These are phyloP conservation scores for Akabosia matsudoensis DNA, from an alignment of 1,140 invertebrate genomes.

Conservation along the genomic window DNA sequence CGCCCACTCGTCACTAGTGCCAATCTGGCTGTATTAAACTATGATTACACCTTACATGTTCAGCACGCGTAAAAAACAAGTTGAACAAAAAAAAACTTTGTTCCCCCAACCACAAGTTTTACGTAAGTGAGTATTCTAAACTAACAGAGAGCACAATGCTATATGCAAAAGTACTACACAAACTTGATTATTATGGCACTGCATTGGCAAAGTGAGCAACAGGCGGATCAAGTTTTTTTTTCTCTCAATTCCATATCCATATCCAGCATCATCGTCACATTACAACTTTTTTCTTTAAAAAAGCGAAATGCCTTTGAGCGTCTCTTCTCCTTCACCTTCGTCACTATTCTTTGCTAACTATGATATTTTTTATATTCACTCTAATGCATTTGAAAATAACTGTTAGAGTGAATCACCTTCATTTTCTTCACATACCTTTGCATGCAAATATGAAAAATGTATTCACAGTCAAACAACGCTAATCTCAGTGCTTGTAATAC, in stretches of 20 bases:
- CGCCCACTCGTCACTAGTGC: slow-evolving; percentile 16
- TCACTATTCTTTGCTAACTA: neutral
- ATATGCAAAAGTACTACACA: neutral
- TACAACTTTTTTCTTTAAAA: neutral
- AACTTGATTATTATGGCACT: neutral
- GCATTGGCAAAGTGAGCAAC: slow-evolving; percentile 11
- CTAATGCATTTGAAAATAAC: no score
- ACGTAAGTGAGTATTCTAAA: no score
- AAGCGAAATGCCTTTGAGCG: neutral
- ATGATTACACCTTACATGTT: slow-evolving; percentile 11
- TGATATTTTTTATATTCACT: neutral
- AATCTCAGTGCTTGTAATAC: no score
- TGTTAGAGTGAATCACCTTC: no score
- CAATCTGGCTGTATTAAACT: neutral
- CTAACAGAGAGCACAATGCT: slow-evolving; percentile 12
- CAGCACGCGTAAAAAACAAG: slow-evolving; percentile 3
- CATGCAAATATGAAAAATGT: no score
- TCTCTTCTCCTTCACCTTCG: slow-evolving; percentile 13
- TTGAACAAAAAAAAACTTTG: neutral
- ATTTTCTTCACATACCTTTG: no score
- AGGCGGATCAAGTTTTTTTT: slow-evolving; percentile 13
- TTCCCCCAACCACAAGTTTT: no score
- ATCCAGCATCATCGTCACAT: neutral
- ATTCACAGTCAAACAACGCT: no score
- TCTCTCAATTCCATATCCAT: no score